Evolutionary conservation across 2,888 invertebrate genomes (phyloP), one percentile per base, ranked within the genome.

Genomic region (Allophyes oxyacanthae): DNA sequence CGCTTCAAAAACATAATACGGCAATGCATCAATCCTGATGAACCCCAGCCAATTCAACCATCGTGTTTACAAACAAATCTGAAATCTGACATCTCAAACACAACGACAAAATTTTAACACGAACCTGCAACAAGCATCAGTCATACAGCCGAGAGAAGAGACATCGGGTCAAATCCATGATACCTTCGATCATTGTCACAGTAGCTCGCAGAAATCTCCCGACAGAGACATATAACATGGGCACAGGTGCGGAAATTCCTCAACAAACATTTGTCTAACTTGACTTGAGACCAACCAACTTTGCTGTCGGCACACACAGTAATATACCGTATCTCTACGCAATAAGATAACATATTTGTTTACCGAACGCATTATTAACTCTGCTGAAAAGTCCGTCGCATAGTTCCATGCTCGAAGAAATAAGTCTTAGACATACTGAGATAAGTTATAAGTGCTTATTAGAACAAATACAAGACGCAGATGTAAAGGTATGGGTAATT

Each of bases 241-340:
- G 59, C 83, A 64, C 87, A 87, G 87, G 85, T 87, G 86, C 71
- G 70, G 69, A 75, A 80, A 79, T 78, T 81, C 75, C 72, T 72
- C 65, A 79, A 81, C 83, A 82, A 83, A 85, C 83, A 84, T 86
- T 85, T 84, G 79, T 86, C 79, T 83, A 79, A 81, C 74, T 84
- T 78, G 78, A 81, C 77, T 82, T 66, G 51, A 75, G 54, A 75
- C 68, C 45, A 34, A 6, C 34, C 44, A 51, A 45, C 44, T 58
- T 70, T 58, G 8, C 62, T 65, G 64, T 73, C 59, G 65, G 64
- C 76, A 76, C 62, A n/a, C 54, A 64, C 56, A 53, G 70, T 45
- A 59, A 55, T 58, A 46, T 15, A 65, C 74, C 74, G 54, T 79
- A 67, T 67, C 13, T 15, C 71, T 11, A 64, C 45, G 59, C 14